These are phyloP conservation scores for Pseudolaguvia tuberculata DNA, from an alignment of 2,113 vertebrate genomes.

Conservation along the genomic window DNA sequence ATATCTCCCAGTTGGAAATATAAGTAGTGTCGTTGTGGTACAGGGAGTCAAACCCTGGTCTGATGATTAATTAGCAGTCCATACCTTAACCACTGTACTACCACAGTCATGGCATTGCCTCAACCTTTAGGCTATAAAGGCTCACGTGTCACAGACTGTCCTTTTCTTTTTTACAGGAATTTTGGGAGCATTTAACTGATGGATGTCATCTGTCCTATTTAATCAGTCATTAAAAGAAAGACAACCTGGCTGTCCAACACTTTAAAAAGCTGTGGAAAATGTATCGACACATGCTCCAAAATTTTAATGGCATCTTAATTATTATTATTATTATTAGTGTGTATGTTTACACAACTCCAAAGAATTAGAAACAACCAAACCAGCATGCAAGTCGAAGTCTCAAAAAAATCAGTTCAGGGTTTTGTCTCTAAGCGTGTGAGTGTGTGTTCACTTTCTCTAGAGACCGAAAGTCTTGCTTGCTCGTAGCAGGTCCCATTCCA, in stretches of 20 bases:
- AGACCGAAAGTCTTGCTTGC: slow-evolving; percentile 23
- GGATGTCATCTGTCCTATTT: slow-evolving; percentile 31
- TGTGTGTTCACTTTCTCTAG: slow-evolving; percentile 8
- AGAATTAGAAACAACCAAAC: no score
- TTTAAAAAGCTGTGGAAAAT: slow-evolving; percentile 26
- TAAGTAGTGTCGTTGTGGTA: no score
- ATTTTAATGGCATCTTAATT: no score
- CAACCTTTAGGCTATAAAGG: slow-evolving; percentile 49
- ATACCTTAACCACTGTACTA: no score
- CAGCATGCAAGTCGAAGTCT: neutral
- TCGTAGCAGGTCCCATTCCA: slow-evolving; percentile 27
- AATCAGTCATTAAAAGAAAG: slow-evolving; percentile 32
- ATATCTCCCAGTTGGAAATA: no score
- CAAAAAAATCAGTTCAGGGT: slow-evolving; percentile 7
- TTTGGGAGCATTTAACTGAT: slow-evolving; percentile 19
- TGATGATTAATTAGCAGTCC: no score
- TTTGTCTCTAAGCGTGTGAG: neutral
- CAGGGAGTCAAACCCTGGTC: no score
- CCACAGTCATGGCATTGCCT: slow-evolving; percentile 44
- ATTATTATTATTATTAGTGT: no score
- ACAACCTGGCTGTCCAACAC: slow-evolving; percentile 2
- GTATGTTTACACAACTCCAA: no score
- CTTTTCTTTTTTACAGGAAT: slow-evolving; percentile 18
- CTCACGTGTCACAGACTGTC: slow-evolving; percentile 38
- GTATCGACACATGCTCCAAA: slow-evolving; percentile 47